Base-by-base conservation (phyloP, 1,140 invertebrate species). In the Drosophila gunungcola region DNA sequence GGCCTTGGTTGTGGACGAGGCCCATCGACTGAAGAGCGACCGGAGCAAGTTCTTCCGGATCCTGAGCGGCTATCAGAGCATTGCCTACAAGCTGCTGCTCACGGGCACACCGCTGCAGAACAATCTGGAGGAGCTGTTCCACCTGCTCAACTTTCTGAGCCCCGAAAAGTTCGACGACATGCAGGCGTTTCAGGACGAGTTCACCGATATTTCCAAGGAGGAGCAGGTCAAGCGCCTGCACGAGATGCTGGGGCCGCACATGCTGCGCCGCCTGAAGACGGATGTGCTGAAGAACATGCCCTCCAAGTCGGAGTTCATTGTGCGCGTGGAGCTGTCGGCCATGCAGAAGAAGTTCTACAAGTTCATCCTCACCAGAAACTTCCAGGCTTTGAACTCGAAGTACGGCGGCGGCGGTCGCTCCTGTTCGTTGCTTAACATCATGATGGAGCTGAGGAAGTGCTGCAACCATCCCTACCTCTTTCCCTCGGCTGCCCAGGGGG, bases 291-390 rank as follows among this genome's bases (percentile, higher is more conserved):
- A 49, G 6, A 49, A 13, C 6, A 32, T 49, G 46, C 46, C 46
- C 27, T 4, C 46, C 6, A 49, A 49, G 46, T 13, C 46, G 1
- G 46, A 49, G n/a, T 49, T 49, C 5, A 49, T 49, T 13, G 46
- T 49, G 27, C 27, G 46, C 27, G 46, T 49, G 6, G 46, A 32
- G 46, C 27, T 49, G 27, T 49, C 46, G n/a, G 27, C 46, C 6
- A 49, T 49, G 46, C 46, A 49, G 21, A 49, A 49, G n/a, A 49
- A 32, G n/a, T 49, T 29, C 27, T 49, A 49, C 46, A 13, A 49
- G 3, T 3, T 9, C n/a, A 49, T 49, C 3, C n/a, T 49, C 12
- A 49, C 46, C 27, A 49, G n/a, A 7, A 49, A 49, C n/a, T 29
- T 49, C 6, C 13, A 32, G 25, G 46, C 46, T 2, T n/a, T 49